Evolutionary conservation across 2,888 invertebrate genomes (phyloP), one percentile per base, ranked within the genome.

Genomic region (Leuctra nigra): DNA sequence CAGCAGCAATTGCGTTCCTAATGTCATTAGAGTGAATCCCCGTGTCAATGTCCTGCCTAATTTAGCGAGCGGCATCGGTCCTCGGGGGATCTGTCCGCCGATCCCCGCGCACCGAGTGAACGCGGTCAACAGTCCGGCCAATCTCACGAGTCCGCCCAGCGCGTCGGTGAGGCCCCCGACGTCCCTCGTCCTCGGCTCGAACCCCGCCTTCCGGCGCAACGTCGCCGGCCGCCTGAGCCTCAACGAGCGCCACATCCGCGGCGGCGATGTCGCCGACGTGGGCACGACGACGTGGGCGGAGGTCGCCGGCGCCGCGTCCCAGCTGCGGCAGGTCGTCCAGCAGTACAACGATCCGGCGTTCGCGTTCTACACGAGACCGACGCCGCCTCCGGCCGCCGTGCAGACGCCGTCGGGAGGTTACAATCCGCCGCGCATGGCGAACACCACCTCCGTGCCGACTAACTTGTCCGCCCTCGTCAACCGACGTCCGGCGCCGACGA

Each of bases 321-420:
- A 20, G 11, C 33, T 20, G 35, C 50, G 35, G 22, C 20, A 50
- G 18, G 29, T 14, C 14, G 18, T 53, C 59, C 18, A 48, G 11
- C 54, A 33, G 35, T 20, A 23, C 39, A 39, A 39, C 39, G 16
- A 16, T 2, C 29, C 47, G n/a, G 66, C 69, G 33, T 81, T 81
- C 71, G 74, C 77, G 59, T 74, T 79, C 44, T 81, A 81, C 69
- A 76, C 76, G 38, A 60, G 58, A 18, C 60, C 60, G 18, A 57
- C 58, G 3, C 60, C 60, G 44, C 20, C 56, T 52, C 23, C 54
- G 20, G 11, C 29, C 29, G 29, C 29, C 29, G 11, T 29, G 29
- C 29, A 29, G 29, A 29, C 29, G 7, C 6, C 11, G 29, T 29
- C 29, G 7, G 11, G 29, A 29, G 29, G 29, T 29, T 11, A n/a